These are phyloP conservation scores for Napeogenes sylphis DNA, from an alignment of 2,888 invertebrate genomes.

Conservation along the genomic window DNA sequence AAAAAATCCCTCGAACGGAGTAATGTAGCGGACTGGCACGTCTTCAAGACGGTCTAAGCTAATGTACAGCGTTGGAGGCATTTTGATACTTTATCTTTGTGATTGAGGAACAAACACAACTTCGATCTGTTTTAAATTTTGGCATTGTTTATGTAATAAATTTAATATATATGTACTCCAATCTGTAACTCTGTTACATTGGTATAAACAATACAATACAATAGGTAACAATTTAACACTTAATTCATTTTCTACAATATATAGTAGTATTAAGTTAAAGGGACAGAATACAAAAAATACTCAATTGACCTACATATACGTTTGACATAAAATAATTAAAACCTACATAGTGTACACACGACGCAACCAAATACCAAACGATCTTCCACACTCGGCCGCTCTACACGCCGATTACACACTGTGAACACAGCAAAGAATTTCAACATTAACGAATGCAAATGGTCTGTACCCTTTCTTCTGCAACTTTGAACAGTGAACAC, in stretches of 20 bases:
- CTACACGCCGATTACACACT: constrained; percentile 63
- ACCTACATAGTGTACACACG: too few relatives aligned
- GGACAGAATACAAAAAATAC: too few relatives aligned
- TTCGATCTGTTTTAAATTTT: neutral
- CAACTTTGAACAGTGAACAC: constrained; percentile 62
- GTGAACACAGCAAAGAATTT: constrained; percentile 70
- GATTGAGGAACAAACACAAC: neutral
- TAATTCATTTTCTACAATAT: too few relatives aligned
- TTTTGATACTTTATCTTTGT: constrained; percentile 55
- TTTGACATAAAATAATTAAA: too few relatives aligned
- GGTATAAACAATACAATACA: too few relatives aligned
- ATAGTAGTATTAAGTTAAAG: too few relatives aligned
- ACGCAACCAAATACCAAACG: neutral
- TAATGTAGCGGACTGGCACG: constrained; percentile 75
- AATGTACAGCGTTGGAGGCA: constrained; percentile 33
- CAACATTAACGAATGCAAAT: constrained; percentile 76
- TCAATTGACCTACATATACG: too few relatives aligned
- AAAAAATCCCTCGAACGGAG: constrained; percentile 66
- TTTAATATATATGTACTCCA: too few relatives aligned
- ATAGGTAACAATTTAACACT: too few relatives aligned
- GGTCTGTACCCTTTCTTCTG: constrained; percentile 71
- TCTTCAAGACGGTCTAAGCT: constrained; percentile 66
- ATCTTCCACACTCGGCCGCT: constrained; percentile 30
- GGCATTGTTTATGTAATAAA: too few relatives aligned
- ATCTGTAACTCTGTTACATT: too few relatives aligned